Percentiles rank a stretch among this genome's conserved stretches.
Conservation (phyloP, 2,888 invertebrate genomes). For the Sympetrum striolatum region DNA sequence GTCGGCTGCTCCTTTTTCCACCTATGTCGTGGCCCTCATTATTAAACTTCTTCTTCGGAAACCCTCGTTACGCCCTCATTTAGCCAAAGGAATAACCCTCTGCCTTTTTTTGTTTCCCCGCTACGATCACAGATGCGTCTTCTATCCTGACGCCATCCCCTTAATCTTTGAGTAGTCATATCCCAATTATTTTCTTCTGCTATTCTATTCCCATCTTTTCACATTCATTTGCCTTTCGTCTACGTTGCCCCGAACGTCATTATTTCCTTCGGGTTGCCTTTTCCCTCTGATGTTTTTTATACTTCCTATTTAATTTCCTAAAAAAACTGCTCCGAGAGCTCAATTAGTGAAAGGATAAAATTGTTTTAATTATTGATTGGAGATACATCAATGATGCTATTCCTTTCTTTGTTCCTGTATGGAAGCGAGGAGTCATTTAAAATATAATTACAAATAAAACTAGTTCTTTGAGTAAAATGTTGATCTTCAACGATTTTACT, state of each 20-base stretch:
- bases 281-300: background rate
- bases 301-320: background rate
- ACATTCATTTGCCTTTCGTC: background rate
- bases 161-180: background rate
- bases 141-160: background rate
- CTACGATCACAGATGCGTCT: background rate
- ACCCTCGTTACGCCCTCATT: slow-evolving; percentile 3
- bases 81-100: background rate
- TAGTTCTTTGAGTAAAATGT: too few relatives aligned
- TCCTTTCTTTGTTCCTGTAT: too few relatives aligned
- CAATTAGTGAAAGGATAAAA: too few relatives aligned
- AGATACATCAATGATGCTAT: too few relatives aligned
- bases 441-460: too few relatives aligned
- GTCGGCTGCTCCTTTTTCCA: background rate
- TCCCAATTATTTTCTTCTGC: background rate
- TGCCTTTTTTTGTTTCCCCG: background rate
- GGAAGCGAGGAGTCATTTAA: too few relatives aligned
- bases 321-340: too few relatives aligned
- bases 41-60: background rate
- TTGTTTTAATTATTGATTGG: too few relatives aligned
- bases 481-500: too few relatives aligned
- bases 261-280: background rate
- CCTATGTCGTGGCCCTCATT: background rate
- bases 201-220: background rate
- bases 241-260: background rate